Evolutionary conservation across 2,888 invertebrate genomes (phyloP), one percentile per base, ranked within the genome.

Genomic region (Athrips mouffetella): DNA sequence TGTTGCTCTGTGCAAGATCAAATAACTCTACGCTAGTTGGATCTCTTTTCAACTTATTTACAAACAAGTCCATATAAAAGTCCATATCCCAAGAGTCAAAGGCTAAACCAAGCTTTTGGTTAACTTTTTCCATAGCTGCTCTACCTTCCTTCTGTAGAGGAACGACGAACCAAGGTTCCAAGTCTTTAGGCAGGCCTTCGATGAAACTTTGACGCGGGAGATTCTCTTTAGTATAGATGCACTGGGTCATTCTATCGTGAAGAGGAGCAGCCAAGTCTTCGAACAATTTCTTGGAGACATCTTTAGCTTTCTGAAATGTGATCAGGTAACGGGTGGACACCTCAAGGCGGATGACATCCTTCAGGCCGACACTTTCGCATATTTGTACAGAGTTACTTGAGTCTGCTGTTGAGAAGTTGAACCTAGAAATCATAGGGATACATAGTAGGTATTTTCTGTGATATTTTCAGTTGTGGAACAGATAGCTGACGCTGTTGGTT

Each of bases 11-110:
- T 2, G 99, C 99, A 60, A 99, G 91, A 88, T 99, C 99, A 85
- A 99, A 98, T 65, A 98, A 93, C 76, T 99, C 99, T 0, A 99
- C 98, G 71, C 96, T 98, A 0, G 98, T 98, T 15, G 99, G 99
- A 84, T 99, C 96, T 47, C 98, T 90, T 64, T 94, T 93, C 16
- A 98, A 80, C 60, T 94, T 92, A 54, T 94, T 91, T 52, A 91
- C 90, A 83, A 98, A 98, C 50, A 98, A 81, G 67, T 96, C 90
- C 52, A 94, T 94, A 73, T 98, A 98, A 73, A 94, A 97, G 51
- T 96, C 93, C 66, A 98, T 87, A 76, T 98, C 98, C 92, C 96
- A 96, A 47, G 94, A 91, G 76, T 97, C 98, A 79, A 98, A 97
- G 1, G 98, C 97, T 55, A 98, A 86, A 47, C 98, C 97, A 62